Evolutionary conservation across 92 coral and sea anemone genomes (phyloP), one percentile per base, ranked within the genome.

Genomic region (Plumapathes pennacea): DNA sequence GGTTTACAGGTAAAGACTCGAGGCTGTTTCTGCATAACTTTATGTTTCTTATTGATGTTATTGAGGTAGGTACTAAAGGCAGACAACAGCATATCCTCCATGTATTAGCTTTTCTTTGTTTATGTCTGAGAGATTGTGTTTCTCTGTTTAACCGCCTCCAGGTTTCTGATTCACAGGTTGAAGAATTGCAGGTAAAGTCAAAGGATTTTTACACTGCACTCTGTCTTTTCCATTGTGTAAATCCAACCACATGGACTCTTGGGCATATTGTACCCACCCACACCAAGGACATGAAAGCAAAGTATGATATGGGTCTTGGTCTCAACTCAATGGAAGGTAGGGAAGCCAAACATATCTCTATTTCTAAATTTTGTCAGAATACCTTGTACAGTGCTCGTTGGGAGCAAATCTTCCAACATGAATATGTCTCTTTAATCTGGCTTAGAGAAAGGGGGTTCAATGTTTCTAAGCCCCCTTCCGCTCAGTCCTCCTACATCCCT

Each of bases 271-370:
- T 74, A 27, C 74, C 82, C 54, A 67, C 82, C 60, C 82, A 74
- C 51, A 64, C 74, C 32, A 33, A 74, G 48, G 30, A 62, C 21
- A 62, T 42, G 79, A 47, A 61, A 38, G 25, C 36, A 0, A 43
- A 45, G 57, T 63, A 74, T 64, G 82, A 60, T 14, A 27, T 54
- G 57, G 74, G 82, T 39, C 72, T 74, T 45, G 82, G 57, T 22
- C 64, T 76, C 7, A 69, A 67, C 38, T 76, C 76, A 3, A 38
- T 67, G 76, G 72, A 77, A 62, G 84, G 84, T 1, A 60, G 84
- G 57, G 84, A 77, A 29, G 67, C 77, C 4, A 77, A 77, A 27
- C 84, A 77, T 68, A 50, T 77, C 12, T 46, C 66, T 6, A 68
- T 68, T 25, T 25, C 64, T 20, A 77, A 47, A 24, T 77, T 68